phyloP scores from a whole-genome alignment of 2,888 invertebrate genomes.

The Drosophila rellima region DNA sequence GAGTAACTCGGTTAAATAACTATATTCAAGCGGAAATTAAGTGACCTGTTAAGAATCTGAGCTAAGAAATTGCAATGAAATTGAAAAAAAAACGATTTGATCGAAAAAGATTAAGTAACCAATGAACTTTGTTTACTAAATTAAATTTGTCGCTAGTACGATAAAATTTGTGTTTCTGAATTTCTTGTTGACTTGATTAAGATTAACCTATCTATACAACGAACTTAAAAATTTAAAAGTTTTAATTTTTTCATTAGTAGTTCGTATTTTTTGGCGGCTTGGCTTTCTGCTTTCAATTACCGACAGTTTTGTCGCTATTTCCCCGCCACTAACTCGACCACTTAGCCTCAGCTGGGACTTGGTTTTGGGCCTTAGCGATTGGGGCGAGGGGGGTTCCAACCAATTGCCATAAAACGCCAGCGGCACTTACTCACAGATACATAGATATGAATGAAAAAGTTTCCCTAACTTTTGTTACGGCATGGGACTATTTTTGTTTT shows the following conservation, averaged over 20 bases:
- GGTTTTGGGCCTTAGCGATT: conserved; percentile 22
- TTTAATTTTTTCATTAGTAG: background rate
- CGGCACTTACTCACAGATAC: conserved; percentile 48
- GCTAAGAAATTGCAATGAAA: background rate
- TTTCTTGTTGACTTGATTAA: background rate
- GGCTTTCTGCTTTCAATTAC: conserved; percentile 50
- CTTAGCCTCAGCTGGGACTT: conserved; percentile 66
- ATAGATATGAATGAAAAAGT: conserved; percentile 48
- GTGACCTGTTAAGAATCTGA: background rate
- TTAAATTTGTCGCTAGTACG: no score
- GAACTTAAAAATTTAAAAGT: background rate
- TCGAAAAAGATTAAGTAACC: no score
- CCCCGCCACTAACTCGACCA: conserved; percentile 64
- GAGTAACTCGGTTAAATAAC: conserved; percentile 44
- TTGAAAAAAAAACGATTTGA: background rate
- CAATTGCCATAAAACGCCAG: conserved; percentile 70
- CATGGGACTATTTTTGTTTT: conserved; percentile 35
- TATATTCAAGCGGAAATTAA: conserved; percentile 30
- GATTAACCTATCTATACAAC: background rate
- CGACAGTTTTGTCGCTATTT: conserved; percentile 32
- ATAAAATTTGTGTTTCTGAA: no score
- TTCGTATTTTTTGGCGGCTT: background rate
- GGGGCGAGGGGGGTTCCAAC: conserved; percentile 39
- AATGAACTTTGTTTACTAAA: no score
- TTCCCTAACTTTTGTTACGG: conserved; percentile 50